Evolutionary conservation across 2,888 invertebrate genomes (phyloP), one percentile per base, ranked within the genome.

Genomic region (Spatulosminthurus flaviceps): DNA sequence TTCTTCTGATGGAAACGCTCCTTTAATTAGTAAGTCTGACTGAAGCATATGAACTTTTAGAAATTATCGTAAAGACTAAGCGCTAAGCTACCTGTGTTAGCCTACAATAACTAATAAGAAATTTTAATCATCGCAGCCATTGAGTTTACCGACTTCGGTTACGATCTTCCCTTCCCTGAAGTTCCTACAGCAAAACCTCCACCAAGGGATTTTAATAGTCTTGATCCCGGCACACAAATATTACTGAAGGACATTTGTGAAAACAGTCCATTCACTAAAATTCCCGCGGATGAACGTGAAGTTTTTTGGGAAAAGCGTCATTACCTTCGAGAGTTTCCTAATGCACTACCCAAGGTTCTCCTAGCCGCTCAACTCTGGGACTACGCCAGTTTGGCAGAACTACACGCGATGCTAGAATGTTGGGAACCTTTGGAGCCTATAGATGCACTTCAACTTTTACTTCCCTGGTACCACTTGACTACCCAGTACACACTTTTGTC

Each of bases 231-330:
- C 87, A 93, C 94, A 0, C 93, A 94, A 86, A 91, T 92, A 79
- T 90, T 92, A 82, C 87, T 95, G 74, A 87, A 92, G 74, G 93
- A 93, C 82, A 91, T 94, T 51, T 91, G 92, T 73, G 93, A 93
- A 85, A 92, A 92, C 86, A 93, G 94, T 85, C 93, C 93, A 76
- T 92, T 94, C 85, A 92, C 92, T 82, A 89, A 83, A 70, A 82
- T 87, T 79, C 84, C 86, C 16, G 86, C 87, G 11, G 88, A 88
- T 42, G 88, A 88, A 79, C 84, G 87, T 69, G 88, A 85, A 88
- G 92, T 96, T 73, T 90, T 98, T 86, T 98, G 97, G 97, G 95
- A 96, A 87, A 96, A 96, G 87, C 92, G 97, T 0, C 93, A 96
- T 87, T 96, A 96, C 88, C 89, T 98, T 75, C 92, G 94, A 81